Evolutionary conservation across 1,140 invertebrate genomes (phyloP).

Genomic region (Pemphigus obesinymphae): DNA sequence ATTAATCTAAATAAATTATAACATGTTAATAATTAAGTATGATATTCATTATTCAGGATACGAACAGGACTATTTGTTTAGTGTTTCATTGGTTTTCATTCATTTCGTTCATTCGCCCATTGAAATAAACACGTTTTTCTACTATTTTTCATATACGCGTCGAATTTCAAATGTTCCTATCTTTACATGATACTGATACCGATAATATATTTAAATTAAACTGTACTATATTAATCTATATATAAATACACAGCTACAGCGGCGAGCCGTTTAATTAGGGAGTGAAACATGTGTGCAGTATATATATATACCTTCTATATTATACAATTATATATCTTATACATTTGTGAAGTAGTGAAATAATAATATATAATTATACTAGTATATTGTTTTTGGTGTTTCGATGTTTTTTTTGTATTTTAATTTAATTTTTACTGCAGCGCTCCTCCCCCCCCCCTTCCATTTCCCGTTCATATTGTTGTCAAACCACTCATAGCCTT

Average conservation of each 20-base stretch:
- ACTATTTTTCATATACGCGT: too few relatives aligned
- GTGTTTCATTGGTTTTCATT: too few relatives aligned
- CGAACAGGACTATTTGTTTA: too few relatives aligned
- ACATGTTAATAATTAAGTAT: too few relatives aligned
- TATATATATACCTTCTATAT: too few relatives aligned
- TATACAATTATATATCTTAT: too few relatives aligned
- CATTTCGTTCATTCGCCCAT: too few relatives aligned
- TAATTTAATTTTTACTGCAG: background rate
- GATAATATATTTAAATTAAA: background rate
- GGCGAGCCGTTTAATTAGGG: background rate
- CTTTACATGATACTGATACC: background rate
- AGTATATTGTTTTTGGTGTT: conserved; percentile 23
- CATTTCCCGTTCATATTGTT: too few relatives aligned
- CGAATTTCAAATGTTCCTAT: conserved; percentile 1
- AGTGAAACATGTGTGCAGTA: background rate
- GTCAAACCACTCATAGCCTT: too few relatives aligned
- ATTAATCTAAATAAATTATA: too few relatives aligned
- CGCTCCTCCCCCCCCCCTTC: background rate
- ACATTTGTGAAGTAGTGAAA: conserved; percentile 15
- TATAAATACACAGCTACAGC: background rate
- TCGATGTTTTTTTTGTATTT: conserved; percentile 20
- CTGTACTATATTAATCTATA: background rate
- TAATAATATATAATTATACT: background rate
- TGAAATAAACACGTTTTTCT: too few relatives aligned
- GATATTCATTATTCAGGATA: too few relatives aligned